Percentiles rank a stretch among this genome's conserved stretches.
Evolutionary conservation across 1,140 invertebrate species (phyloP).

Genomic region (Drosophila neocordata): DNA sequence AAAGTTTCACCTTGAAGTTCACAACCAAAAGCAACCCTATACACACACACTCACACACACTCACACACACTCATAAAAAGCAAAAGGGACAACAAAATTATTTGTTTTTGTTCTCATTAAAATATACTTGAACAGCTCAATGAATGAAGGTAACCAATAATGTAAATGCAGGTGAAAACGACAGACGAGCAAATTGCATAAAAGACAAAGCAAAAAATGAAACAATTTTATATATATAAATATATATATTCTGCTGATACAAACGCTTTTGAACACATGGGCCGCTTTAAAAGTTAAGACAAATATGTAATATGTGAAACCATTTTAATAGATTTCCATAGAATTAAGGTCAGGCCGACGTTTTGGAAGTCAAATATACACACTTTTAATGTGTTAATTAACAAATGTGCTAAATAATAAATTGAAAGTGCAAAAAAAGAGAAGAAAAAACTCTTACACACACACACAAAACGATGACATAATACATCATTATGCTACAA

Average conservation of each 20-base stretch:
- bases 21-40: background rate
- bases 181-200: background rate
- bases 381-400: conserved; percentile 41
- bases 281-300: background rate
- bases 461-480: conserved; percentile 21
- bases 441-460: conserved; percentile 20
- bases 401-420: conserved; percentile 48
- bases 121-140: conserved; percentile 48
- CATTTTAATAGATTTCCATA: conserved; percentile 7
- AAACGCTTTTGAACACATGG: conserved; percentile 3
- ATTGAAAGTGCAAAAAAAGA: conserved; percentile 45
- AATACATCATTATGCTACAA: conserved; percentile 25
- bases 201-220: no score
- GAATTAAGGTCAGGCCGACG: conserved; percentile 15
- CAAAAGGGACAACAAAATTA: conserved; percentile 60
- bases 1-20: conserved; percentile 50
- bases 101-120: conserved; percentile 61
- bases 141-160: conserved; percentile 23
- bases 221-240: background rate
- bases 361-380: conserved; percentile 14
- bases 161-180: conserved; percentile 3
- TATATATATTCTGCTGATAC: background rate
- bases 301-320: background rate
- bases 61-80: conserved; percentile 19
- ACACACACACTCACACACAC: background rate